These are phyloP conservation scores for Epinephelus moara DNA, from an alignment of 2,113 vertebrate species.

Conservation along the genomic window DNA sequence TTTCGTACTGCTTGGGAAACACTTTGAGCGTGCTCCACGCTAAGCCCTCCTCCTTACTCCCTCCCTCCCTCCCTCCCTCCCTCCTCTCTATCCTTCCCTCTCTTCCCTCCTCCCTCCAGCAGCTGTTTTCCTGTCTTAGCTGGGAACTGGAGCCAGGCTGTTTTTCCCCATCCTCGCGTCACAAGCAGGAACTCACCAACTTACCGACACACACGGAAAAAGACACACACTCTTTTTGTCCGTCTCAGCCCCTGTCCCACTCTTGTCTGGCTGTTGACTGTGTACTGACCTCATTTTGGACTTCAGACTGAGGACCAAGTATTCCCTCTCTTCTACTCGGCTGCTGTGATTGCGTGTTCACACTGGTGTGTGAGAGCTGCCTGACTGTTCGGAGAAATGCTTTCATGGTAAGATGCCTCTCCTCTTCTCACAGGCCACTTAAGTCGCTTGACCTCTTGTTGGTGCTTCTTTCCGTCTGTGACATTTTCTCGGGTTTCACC, in stretches of 20 bases:
- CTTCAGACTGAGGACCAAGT: slow-evolving; percentile 43
- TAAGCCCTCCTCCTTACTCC: slow-evolving; percentile 32
- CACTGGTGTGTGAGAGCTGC: slow-evolving; percentile 59
- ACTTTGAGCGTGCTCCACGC: slow-evolving; percentile 36
- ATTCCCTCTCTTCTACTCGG: slow-evolving; percentile 58
- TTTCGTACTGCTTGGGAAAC: slow-evolving; percentile 50
- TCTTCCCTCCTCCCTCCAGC: slow-evolving; percentile 51
- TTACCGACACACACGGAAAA: slow-evolving; percentile 34
- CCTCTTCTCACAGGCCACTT: slow-evolving; percentile 29
- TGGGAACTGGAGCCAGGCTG: slow-evolving; percentile 65
- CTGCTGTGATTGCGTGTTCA: slow-evolving; percentile 52
- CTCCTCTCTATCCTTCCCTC: slow-evolving; percentile 14
- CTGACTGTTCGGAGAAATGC: slow-evolving; percentile 58
- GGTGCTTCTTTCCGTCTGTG: slow-evolving; percentile 6
- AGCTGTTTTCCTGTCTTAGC: slow-evolving; percentile 78
- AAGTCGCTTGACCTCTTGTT: slow-evolving; percentile 42
- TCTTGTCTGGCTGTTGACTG: slow-evolving; percentile 60
- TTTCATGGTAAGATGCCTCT: slow-evolving; percentile 71
- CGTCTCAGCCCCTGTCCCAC: slow-evolving; percentile 43
- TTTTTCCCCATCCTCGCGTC: slow-evolving; percentile 58
- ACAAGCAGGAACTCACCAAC: slow-evolving; percentile 69
- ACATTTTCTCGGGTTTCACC: slow-evolving; percentile 23
- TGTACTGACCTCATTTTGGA: slow-evolving; percentile 59
- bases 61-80: background rate
- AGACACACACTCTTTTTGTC: slow-evolving; percentile 7